Conservation (phyloP, 2,113 vertebrate species). For the Entelurus aequoreus region DNA sequence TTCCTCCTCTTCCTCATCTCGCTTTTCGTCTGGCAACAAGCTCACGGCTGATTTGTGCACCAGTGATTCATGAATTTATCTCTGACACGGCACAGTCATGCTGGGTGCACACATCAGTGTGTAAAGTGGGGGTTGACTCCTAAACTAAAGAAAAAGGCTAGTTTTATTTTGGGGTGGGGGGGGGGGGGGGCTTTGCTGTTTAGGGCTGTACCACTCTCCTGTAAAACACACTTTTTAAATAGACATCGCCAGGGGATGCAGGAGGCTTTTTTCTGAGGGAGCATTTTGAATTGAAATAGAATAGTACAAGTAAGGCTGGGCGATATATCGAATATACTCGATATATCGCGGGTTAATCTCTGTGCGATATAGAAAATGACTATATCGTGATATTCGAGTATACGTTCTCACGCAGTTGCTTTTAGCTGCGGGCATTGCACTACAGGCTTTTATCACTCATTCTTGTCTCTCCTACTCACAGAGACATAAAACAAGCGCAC, state of each 20-base stretch:
- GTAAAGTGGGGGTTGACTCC: slow-evolving; percentile 7
- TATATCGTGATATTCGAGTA: too few species aligned
- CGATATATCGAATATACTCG: too few species aligned
- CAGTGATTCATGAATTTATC: slow-evolving; percentile 66
- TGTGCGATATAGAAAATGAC: too few species aligned
- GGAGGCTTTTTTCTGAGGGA: slow-evolving; percentile 47
- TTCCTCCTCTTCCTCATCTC: slow-evolving; percentile 30
- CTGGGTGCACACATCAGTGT: slow-evolving; percentile 12
- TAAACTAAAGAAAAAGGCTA: slow-evolving; percentile 38
- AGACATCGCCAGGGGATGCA: slow-evolving; percentile 45
- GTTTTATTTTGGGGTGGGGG: slow-evolving; percentile 28
- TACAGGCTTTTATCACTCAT: too few species aligned
- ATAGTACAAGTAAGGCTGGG: background rate
- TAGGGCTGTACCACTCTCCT: slow-evolving; percentile 51
- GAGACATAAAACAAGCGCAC: too few species aligned
- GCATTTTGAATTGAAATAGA: slow-evolving; percentile 59
- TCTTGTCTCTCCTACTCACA: too few species aligned
- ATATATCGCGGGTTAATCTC: too few species aligned
- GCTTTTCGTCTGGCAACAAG: slow-evolving; percentile 28
- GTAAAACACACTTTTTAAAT: slow-evolving; percentile 65
- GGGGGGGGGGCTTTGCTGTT: slow-evolving; percentile 40
- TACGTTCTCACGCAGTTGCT: too few species aligned
- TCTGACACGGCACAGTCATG: slow-evolving; percentile 50
- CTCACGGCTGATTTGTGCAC: slow-evolving; percentile 57
- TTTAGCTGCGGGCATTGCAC: too few species aligned